phyloP scores from a whole-genome alignment of 2,113 vertebrate species.

The Coptodon bakossiorum region DNA sequence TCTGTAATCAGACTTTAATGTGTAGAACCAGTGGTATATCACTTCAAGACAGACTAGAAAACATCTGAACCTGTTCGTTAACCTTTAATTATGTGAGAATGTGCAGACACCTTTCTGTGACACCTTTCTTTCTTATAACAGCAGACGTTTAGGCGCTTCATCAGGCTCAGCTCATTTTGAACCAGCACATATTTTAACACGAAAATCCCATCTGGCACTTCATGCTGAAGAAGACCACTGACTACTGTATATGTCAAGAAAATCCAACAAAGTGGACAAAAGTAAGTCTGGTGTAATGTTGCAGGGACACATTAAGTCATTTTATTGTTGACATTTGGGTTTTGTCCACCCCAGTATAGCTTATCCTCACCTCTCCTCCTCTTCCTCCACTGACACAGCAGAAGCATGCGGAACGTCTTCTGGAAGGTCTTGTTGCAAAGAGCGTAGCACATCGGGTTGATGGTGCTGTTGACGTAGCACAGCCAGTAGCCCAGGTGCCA shows the following conservation, averaged over 20 bases:
- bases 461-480: slow-evolving; percentile 97
- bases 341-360: slow-evolving; percentile 84
- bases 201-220: slow-evolving; percentile 24
- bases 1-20: neutral
- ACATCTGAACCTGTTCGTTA: neutral
- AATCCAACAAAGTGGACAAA: neutral
- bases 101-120: neutral
- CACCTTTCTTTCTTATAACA: neutral
- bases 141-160: neutral
- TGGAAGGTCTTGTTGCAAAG: slow-evolving; percentile 98
- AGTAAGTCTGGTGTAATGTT: neutral
- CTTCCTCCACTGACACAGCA: slow-evolving; percentile 91
- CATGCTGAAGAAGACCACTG: slow-evolving; percentile 6
- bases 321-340: slow-evolving; percentile 68
- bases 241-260: neutral
- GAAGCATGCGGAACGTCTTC: slow-evolving; percentile 95
- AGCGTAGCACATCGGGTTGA: slow-evolving; percentile 99
- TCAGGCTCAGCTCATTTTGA: neutral
- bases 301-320: slow-evolving; percentile 25
- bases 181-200: slow-evolving; percentile 2
- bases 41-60: neutral
- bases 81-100: neutral
- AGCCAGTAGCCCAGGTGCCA: slow-evolving; percentile 99
- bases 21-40: neutral
- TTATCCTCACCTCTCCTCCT: slow-evolving; percentile 81